Conservation (phyloP, 2,888 invertebrate species). For the Eupithecia tripunctaria region DNA sequence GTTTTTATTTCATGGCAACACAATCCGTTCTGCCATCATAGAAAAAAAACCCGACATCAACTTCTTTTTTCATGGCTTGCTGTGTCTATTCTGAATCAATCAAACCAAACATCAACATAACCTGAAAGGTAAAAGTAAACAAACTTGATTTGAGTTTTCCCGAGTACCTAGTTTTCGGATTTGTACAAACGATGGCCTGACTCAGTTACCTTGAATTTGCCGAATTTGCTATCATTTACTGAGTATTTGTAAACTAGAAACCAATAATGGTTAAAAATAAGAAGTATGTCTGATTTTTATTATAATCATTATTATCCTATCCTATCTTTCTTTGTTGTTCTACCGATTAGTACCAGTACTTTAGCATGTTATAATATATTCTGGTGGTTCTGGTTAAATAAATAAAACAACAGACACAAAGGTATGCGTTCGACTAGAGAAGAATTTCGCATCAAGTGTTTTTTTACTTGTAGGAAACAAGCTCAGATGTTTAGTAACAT, state of each 20-base stretch:
- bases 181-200: background rate
- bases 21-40: no score
- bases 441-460: background rate
- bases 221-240: background rate
- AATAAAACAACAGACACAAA: background rate
- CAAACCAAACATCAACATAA: no score
- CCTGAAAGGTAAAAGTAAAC: background rate
- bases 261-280: conserved; percentile 27
- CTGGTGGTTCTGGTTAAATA: background rate
- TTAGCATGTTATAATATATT: background rate
- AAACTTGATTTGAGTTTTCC: background rate
- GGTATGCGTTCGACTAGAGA: background rate
- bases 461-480: conserved; percentile 23
- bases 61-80: no score
- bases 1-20: no score
- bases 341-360: background rate
- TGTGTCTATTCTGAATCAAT: no score
- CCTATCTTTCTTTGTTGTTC: background rate
- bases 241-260: background rate
- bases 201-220: background rate
- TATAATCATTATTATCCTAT: no score
- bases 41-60: no score
- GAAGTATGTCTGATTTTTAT: conserved; percentile 19
- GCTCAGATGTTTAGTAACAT: conserved; percentile 31
- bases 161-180: no score